A percentile compares a stretch with the other conserved stretches of the same genome.
Conservation (phyloP, 1,140 invertebrate genomes). For the Pseudomyrmex concolor region DNA sequence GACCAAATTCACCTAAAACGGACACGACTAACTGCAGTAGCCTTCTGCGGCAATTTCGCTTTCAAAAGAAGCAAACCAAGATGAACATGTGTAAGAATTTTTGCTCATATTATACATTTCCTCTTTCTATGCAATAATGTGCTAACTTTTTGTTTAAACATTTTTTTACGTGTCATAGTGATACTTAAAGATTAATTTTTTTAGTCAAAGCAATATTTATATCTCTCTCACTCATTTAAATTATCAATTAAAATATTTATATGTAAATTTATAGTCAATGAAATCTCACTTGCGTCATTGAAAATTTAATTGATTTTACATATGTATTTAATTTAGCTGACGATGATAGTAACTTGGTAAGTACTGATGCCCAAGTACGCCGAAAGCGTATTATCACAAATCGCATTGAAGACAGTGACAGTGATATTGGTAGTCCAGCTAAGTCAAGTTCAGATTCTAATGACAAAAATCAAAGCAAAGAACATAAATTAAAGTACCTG, state of each 20-base stretch:
- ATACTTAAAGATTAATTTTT: neutral
- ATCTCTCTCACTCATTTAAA: neutral
- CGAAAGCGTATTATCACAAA: conserved; percentile 76
- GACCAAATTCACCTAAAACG: conserved; percentile 76
- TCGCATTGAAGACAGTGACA: conserved; percentile 82
- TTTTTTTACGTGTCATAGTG: too few relatives aligned
- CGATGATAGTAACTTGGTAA: conserved; percentile 78
- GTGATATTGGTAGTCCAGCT: conserved; percentile 75
- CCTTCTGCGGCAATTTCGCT: conserved; percentile 80
- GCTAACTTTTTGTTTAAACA: neutral
- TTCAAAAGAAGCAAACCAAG: conserved; percentile 79
- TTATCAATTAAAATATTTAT: neutral
- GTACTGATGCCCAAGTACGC: conserved; percentile 74
- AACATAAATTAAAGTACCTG: conserved; percentile 78
- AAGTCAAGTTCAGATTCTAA: conserved; percentile 73
- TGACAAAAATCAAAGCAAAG: conserved; percentile 68
- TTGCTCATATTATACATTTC: neutral
- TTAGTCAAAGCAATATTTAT: neutral
- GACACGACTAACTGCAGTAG: conserved; percentile 74
- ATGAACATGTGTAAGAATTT: conserved; percentile 81
- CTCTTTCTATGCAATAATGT: neutral
- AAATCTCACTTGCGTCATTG: conserved; percentile 1
- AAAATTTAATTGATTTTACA: neutral
- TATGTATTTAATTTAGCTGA: conserved; percentile 72
- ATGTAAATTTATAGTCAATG: neutral